Conservation (phyloP, 2,113 vertebrate genomes). For the Carassius auratus region DNA sequence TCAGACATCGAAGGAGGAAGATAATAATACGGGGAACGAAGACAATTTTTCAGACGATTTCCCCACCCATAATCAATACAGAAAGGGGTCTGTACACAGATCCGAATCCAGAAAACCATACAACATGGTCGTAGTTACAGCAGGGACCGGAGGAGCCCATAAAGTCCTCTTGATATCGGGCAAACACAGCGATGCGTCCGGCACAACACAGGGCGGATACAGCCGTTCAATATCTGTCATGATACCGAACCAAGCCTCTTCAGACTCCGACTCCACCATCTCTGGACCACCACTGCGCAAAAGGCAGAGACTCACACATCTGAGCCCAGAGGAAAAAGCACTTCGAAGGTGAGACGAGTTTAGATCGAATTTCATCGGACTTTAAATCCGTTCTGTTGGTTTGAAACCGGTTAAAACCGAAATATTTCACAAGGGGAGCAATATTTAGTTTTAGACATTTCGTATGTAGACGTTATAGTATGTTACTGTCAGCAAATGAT, state of each 20-base stretch:
- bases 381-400: neutral
- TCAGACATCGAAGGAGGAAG: neutral
- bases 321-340: constrained; percentile 94
- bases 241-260: constrained; percentile 75
- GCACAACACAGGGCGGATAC: no score
- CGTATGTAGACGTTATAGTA: neutral
- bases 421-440: neutral
- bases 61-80: constrained; percentile 27
- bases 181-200: constrained; percentile 63
- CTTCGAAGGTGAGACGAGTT: constrained; percentile 82
- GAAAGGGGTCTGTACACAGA: constrained; percentile 30
- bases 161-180: constrained; percentile 85
- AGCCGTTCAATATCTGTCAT: constrained; percentile 76
- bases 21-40: neutral
- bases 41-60: neutral
- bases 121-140: constrained; percentile 82
- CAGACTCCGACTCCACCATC: constrained; percentile 73
- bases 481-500: neutral
- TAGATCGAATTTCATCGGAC: neutral
- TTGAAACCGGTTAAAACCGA: neutral
- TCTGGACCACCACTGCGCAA: constrained; percentile 81
- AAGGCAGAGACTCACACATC: constrained; percentile 90
- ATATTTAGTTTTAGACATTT: neutral
- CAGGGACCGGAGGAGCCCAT: constrained; percentile 73
- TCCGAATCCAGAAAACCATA: constrained; percentile 22